Base-by-base conservation (phyloP, 2,113 vertebrate genomes). In the Hyaena hyaena region DNA sequence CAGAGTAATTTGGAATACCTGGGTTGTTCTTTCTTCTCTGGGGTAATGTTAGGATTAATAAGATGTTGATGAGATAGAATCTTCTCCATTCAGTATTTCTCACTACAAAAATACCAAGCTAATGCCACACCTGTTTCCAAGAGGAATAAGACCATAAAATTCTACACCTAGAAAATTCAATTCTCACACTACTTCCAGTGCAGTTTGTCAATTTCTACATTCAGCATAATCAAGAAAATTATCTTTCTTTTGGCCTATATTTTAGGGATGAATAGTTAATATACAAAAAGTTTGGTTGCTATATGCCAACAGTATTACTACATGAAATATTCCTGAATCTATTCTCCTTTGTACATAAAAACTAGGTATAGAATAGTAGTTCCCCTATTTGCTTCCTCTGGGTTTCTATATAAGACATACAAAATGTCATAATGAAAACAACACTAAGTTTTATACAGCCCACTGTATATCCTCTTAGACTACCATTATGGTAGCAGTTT, bases 31-130 rank as follows among this genome's bases (percentile, higher is more conserved):
- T 55, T 69, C 50, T 55, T 11, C 43, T 85, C 71, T 50, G 61
- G 65, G 10, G 12, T n/a, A 90, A 83, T 73, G 26, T 63, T 53
- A 69, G 53, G n/a, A 77, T 79, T 82, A 71, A 82, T 10, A 77
- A 74, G 55, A 81, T 68, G 48, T 26, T 85, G 26, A 65, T 66
- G 65, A 83, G 68, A 77, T 83, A 87, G 1, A 77, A 33, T 85
- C 76, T 89, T 89, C 45, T 95, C 83, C 93, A 85, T 4, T 33
- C 31, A 90, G 53, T 76, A 63, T 79, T 97, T 43, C 68, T 45
- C 76, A 21, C 23, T 95, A 7, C 50, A 96, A 86, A 74, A 96
- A 82, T 48, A 66, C 0, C 39, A 94, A 88, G 24, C 31, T 86
- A 39, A 28, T 39, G 43, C 76, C 24, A 84, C 80, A 48, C 19